phyloP scores from a whole-genome alignment of 2,113 vertebrate species.

The Reinhardtius hippoglossoides region DNA sequence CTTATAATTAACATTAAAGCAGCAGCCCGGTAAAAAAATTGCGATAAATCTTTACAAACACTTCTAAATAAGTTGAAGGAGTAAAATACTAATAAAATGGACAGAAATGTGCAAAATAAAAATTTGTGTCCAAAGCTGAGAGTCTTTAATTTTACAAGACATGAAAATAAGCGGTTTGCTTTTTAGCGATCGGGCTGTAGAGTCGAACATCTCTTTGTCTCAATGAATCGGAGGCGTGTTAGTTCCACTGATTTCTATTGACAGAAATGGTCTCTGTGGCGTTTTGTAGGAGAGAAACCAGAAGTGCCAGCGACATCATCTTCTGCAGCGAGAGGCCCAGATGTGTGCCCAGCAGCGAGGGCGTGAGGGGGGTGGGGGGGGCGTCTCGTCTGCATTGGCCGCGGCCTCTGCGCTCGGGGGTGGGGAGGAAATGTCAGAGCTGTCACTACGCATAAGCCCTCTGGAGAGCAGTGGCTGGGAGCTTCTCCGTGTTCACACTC shows the following conservation, averaged over 20 bases:
- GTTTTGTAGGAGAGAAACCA: conserved; percentile 9
- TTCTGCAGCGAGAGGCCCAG: conserved; percentile 14
- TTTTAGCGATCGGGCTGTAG: neutral
- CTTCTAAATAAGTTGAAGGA: too few species aligned
- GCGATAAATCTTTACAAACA: too few species aligned
- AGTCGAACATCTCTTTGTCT: too few species aligned
- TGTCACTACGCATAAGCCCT: conserved; percentile 53
- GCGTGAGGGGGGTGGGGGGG: neutral
- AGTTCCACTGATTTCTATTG: too few species aligned
- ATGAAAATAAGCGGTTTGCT: neutral
- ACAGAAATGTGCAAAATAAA: too few species aligned
- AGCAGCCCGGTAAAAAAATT: neutral
- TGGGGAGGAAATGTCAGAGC: conserved; percentile 49
- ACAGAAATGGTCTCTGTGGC: neutral
- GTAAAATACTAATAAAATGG: too few species aligned
- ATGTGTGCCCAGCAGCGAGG: conserved; percentile 22
- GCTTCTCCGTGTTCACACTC: conserved; percentile 44
- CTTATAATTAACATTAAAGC: conserved; percentile 40
- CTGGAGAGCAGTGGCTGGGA: conserved; percentile 43
- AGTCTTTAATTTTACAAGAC: too few species aligned
- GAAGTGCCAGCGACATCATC: conserved; percentile 4
- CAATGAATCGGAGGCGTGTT: too few species aligned
- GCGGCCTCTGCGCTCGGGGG: conserved; percentile 4
- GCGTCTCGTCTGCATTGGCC: conserved; percentile 2
- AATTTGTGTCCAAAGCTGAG: too few species aligned